Base-by-base conservation (phyloP, 1,140 invertebrate genomes). In the Sycobia sp. region DNA sequence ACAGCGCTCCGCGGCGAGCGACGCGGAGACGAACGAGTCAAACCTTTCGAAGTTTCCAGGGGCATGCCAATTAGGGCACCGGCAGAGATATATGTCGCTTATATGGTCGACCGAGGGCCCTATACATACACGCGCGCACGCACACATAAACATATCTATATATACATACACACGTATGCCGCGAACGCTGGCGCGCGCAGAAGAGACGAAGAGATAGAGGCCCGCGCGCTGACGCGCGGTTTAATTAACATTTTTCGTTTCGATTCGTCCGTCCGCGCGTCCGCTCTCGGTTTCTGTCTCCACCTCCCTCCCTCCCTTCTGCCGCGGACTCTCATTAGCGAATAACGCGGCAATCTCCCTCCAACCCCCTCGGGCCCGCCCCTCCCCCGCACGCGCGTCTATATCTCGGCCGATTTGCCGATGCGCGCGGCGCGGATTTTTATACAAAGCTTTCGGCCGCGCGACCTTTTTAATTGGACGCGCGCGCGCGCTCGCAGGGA, bases 211-310 rank as follows among this genome's bases (percentile, higher is more conserved):
- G 23, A 55, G 38, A 62, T 34, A 36, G 44, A 54, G 54, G 25
- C 10, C 36, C 10, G 8, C n/a, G 7, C 38, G 29, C 7, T 51
- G 62, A 57, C 47, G 54, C 54, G 65, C 67, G 72, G 38, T 76
- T 79, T 80, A 80, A 82, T 80, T 82, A 82, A 80, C 78, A 77
- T 80, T 80, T 79, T 80, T 76, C 73, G 70, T 75, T 75, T 71
- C 71, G 72, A 73, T 73, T 73, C 69, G 74, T 71, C 73, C 69
- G 68, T 74, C 63, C 72, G 68, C 32, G 29, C 29, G 29, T n/a
- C n/a, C n/a, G n/a, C n/a, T n/a, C n/a, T n/a, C n/a, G n/a, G n/a
- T 38, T 27, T 11, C 61, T 69, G n/a, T n/a, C n/a, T n/a, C n/a
- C n/a, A n/a, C n/a, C 68, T 66, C 47, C 39, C 41, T 20, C 16